Evolutionary conservation across 2,888 invertebrate species (phyloP), one percentile per base, ranked within the genome.

Genomic region (Polietes domitor): DNA sequence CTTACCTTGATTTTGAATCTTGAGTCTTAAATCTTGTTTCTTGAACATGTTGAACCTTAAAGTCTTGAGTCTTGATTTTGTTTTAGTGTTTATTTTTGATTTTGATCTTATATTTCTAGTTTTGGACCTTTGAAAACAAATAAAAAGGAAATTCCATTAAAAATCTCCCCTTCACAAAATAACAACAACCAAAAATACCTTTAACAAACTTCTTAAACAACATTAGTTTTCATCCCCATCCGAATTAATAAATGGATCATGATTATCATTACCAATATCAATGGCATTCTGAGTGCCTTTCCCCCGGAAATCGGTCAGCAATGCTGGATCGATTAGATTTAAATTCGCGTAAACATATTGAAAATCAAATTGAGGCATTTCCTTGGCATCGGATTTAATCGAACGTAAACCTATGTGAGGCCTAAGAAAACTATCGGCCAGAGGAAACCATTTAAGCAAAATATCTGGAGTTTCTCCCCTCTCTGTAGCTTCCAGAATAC

Each of bases 341-440:
- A 88, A 85, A 80, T 88, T 87, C 2, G 88, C 87, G 75, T 87
- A 87, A 21, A 88, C 88, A 83, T 87, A 88, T 58, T 88, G 87
- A 68, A 84, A 88, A 71, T 89, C 86, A 55, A 87, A 89, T 74
- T 88, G 88, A 0, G 89, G 88, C 77, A 87, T 78, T 85, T 89
- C 89, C 12, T 77, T 81, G 9, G 87, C 89, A 24, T 85, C 85
- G 1, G 87, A 70, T 53, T 88, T 88, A 47, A 88, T 87, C 2
- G 87, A 87, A 3, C 89, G 79, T 26, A 88, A 72, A 0, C 89
- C 89, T 53, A 88, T 88, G 65, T 88, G 88, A 3, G 88, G 87
- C 2, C 89, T 86, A 0, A 89, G 73, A 21, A 89, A 89, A 68
- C 88, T 87, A 73, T 89, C 89, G 17, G 89, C 88, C 72, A 88